Percentiles rank a stretch among this genome's conserved stretches.
Evolutionary conservation across 2,797 vertebrate genomes (phyloP).

Genomic region (Orientallactaga sibirica): DNA sequence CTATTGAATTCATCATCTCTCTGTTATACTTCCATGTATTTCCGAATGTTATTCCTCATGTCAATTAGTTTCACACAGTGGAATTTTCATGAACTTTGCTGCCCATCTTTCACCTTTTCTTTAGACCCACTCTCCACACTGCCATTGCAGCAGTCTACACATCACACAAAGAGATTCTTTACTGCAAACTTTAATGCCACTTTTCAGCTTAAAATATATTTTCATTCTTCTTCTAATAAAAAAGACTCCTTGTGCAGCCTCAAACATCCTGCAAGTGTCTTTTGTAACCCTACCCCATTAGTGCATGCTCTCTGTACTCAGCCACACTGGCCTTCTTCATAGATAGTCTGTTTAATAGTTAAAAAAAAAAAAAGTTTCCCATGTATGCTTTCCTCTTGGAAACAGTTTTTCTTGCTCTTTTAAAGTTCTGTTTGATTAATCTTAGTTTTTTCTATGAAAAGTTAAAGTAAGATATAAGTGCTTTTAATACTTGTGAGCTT

Average conservation of each 20-base stretch:
- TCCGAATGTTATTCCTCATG: not conserved
- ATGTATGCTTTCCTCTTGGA: not conserved
- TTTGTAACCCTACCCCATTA: not conserved
- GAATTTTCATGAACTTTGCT: not conserved
- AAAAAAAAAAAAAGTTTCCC: not conserved
- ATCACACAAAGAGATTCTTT: not conserved
- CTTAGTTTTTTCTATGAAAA: not conserved
- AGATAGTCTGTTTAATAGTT: not conserved
- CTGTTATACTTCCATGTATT: not conserved
- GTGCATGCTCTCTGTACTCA: not conserved
- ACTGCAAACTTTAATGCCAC: not conserved
- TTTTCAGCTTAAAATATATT: conserved; percentile 22
- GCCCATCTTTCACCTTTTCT: not conserved
- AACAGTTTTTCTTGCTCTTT: not conserved
- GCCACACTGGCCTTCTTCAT: not conserved
- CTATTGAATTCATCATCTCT: not conserved
- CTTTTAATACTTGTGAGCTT: not conserved
- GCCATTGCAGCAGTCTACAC: not conserved
- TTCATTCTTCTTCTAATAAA: conserved; percentile 18
- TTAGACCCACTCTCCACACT: not conserved
- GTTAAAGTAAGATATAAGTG: not conserved
- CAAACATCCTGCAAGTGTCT: not conserved
- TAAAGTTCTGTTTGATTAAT: not conserved
- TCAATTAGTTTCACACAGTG: not conserved
- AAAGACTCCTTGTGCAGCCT: not conserved